A percentile compares a stretch with the other conserved stretches of the same genome.
Conservation (phyloP, 2,797 vertebrate species). For the Zenarchopterus dispar region DNA sequence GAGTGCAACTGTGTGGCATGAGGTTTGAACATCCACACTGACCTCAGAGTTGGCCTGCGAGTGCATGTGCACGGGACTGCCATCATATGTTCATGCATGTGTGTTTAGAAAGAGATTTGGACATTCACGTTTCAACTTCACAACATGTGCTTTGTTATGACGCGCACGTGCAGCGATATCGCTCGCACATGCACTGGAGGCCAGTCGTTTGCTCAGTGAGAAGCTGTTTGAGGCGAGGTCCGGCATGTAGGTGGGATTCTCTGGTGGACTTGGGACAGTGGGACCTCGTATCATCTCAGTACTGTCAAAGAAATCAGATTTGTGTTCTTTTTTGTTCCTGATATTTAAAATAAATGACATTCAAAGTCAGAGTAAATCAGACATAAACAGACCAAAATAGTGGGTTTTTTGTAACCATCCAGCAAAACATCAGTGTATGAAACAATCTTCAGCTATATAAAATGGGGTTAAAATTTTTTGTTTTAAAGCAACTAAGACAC, state of each 20-base stretch:
- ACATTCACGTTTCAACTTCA: too few species aligned
- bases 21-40: conserved; percentile 53
- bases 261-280: conserved; percentile 60
- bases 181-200: conserved; percentile 24
- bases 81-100: conserved; percentile 22
- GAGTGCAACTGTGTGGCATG: conserved; percentile 78
- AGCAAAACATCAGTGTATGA: too few species aligned
- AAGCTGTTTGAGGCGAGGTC: conserved; percentile 64
- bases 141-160: background rate
- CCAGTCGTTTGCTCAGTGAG: conserved; percentile 32
- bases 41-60: conserved; percentile 57
- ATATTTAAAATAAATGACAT: too few species aligned
- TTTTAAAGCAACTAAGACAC: too few species aligned
- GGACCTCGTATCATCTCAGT: conserved; percentile 62
- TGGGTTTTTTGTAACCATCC: too few species aligned
- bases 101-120: background rate
- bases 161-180: conserved; percentile 17
- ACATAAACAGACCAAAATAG: too few species aligned
- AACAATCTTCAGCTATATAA: too few species aligned
- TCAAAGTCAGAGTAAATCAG: too few species aligned
- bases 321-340: too few species aligned
- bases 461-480: too few species aligned
- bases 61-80: conserved; percentile 33
- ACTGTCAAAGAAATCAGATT: conserved; percentile 25
- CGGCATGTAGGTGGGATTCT: conserved; percentile 69